These are phyloP conservation scores for Columba guinea DNA, from an alignment of 2,797 vertebrate genomes.

Conservation along the genomic window DNA sequence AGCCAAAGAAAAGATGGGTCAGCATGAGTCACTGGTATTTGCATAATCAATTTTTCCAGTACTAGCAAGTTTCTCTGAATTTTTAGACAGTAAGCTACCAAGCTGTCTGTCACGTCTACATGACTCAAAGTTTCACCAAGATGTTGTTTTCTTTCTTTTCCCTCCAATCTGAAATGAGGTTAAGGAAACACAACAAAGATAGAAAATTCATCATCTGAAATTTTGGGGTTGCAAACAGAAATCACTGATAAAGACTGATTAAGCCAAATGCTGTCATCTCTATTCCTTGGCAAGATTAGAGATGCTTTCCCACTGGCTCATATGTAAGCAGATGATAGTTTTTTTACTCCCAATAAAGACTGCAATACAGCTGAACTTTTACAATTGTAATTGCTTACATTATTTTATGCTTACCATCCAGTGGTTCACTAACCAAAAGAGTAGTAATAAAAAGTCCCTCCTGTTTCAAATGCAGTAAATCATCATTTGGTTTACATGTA, in stretches of 20 bases:
- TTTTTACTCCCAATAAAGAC: background rate
- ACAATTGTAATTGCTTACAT: background rate
- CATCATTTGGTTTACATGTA: background rate
- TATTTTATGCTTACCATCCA: background rate
- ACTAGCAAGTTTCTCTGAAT: conserved; percentile 16
- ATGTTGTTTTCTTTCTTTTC: background rate
- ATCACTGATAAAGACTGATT: background rate
- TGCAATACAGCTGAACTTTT: background rate
- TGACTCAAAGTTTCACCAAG: background rate
- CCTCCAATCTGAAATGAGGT: background rate
- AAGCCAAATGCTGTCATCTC: background rate
- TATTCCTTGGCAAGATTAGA: background rate
- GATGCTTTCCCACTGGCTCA: background rate
- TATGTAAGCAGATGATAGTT: background rate
- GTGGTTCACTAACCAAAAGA: background rate
- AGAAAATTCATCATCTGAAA: background rate
- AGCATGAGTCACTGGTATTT: conserved; percentile 31
- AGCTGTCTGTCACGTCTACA: background rate
- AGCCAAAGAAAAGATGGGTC: conserved; percentile 37
- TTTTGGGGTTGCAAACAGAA: background rate
- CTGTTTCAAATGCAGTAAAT: background rate
- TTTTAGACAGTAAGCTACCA: background rate
- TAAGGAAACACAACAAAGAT: background rate
- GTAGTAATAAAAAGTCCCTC: background rate
- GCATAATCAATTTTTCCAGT: conserved; percentile 57